These are phyloP conservation scores for Oncorhynchus kisutch DNA, from an alignment of 2,113 vertebrate species.

Conservation along the genomic window DNA sequence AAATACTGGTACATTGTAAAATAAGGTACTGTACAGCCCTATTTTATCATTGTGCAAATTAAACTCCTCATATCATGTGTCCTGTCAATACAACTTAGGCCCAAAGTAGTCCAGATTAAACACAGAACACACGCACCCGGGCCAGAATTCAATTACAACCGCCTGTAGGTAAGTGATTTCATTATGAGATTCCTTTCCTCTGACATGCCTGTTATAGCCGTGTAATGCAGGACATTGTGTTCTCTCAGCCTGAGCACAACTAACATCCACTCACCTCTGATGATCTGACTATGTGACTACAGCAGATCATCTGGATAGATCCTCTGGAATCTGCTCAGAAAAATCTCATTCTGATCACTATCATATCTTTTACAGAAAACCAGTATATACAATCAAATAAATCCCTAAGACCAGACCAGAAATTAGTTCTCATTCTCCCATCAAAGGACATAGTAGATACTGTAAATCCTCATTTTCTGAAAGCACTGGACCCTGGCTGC, in stretches of 20 bases:
- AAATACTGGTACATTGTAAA: no score
- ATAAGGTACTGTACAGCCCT: no score
- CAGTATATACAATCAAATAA: background rate
- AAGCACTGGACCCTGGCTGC: background rate
- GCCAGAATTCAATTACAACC: background rate
- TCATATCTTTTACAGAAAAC: background rate
- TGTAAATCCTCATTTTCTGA: background rate
- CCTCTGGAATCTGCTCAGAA: no score
- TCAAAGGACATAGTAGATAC: background rate
- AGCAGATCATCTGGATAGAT: background rate
- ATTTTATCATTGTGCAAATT: background rate
- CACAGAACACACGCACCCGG: background rate
- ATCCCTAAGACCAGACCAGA: background rate
- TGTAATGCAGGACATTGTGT: background rate
- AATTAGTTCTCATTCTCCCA: background rate
- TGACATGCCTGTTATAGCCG: background rate
- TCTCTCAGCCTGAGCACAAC: background rate
- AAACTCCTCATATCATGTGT: background rate
- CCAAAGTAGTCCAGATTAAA: background rate
- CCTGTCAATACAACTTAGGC: conserved; percentile 11
- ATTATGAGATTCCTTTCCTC: background rate
- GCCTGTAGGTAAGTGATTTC: background rate
- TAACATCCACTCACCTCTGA: background rate
- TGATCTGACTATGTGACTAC: background rate
- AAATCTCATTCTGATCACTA: background rate